Evolutionary conservation across 2,888 invertebrate genomes (phyloP), one percentile per base, ranked within the genome.

Genomic region (Tuberolachnus salignus): DNA sequence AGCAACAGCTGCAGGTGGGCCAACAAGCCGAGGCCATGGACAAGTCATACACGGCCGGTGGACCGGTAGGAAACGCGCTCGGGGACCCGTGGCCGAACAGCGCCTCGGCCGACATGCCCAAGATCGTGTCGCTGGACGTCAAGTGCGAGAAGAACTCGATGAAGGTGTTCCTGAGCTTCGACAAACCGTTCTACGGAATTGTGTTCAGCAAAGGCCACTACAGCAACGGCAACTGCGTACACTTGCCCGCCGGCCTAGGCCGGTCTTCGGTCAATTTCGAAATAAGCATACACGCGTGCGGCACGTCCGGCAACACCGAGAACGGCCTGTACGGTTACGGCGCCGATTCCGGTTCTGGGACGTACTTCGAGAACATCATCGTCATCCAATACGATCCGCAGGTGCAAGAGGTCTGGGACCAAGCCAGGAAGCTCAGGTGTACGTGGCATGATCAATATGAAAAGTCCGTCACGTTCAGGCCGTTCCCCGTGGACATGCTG

Each of bases 391-490:
- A 95, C 84, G 96, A 96, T 86, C 94, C 94, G 3, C 87, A 89
- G 84, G 95, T 96, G 0, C 95, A 96, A 86, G 96, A 96, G 87
- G 94, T 95, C 1, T 96, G 96, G 96, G 96, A 96, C 87, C 95
- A 95, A 86, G 96, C 96, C 0, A 88, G 96, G 73, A 95, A 95
- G 85, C 85, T 96, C 34, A 89, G 96, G 16, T 96, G 96, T 86
- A 95, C 95, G 0, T 97, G 96, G 96, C 95, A 96, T 84, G 95
- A 96, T 85, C 92, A 95, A 83, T 96, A 96, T 84, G 96, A 97
- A 86, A 97, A 97, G 85, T 94, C 95, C 8, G 96, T 96, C 0
- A 95, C 96, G 0, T 96, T 96, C 87, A 87, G 95, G 74, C 95
- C 96, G 0, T 96, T 96, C 90, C 95, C 95, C 0, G 96, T 97